These are phyloP conservation scores for Xerus rutilus DNA, from an alignment of 2,797 vertebrate genomes.

Conservation along the genomic window DNA sequence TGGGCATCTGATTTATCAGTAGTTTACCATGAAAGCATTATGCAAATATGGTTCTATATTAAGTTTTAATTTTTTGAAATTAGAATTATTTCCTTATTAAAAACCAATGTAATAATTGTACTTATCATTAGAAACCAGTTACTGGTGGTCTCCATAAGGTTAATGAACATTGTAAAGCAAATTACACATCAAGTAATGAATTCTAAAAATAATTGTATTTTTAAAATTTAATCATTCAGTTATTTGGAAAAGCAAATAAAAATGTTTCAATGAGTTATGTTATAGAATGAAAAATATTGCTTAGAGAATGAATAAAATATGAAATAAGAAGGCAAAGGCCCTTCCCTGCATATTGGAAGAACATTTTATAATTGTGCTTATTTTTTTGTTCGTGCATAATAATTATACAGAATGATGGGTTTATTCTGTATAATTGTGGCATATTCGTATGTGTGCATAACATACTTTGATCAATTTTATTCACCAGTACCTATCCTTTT, in stretches of 20 bases:
- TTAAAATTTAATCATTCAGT: not conserved
- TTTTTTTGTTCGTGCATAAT: not conserved
- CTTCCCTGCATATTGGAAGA: not conserved
- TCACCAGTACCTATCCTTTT: no score
- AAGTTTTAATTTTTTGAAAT: constrained; percentile 42
- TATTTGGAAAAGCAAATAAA: constrained; percentile 41
- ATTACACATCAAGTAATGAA: not conserved
- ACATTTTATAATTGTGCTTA: not conserved
- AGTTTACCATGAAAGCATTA: not conserved
- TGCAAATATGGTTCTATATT: not conserved
- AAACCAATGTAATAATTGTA: not conserved
- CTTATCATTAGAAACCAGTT: constrained; percentile 40
- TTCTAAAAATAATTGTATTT: not conserved
- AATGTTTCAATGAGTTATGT: not conserved
- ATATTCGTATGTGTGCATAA: no score
- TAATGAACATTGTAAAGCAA: not conserved
- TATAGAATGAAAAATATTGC: constrained; percentile 18
- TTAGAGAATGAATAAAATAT: not conserved
- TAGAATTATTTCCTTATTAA: not conserved
- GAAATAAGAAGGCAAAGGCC: not conserved
- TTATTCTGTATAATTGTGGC: not conserved
- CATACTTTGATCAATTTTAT: not conserved
- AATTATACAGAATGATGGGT: not conserved
- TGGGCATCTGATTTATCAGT: constrained; percentile 3
- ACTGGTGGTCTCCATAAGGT: not conserved